These are phyloP conservation scores for Plemyria rubiginata DNA, from an alignment of 2,888 invertebrate genomes.

Conservation along the genomic window DNA sequence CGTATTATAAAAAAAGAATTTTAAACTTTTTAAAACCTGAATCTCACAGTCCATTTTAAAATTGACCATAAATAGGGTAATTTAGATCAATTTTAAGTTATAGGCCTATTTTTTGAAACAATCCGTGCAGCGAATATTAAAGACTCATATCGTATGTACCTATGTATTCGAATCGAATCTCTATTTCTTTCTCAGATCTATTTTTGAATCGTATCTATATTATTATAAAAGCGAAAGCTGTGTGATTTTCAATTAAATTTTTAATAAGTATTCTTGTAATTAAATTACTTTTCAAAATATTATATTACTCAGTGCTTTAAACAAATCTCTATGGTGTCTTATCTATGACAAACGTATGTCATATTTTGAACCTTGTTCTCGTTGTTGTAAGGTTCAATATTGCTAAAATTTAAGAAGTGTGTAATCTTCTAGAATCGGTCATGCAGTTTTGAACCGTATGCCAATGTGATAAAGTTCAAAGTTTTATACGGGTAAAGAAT, in stretches of 20 bases:
- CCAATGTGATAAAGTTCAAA: conserved; percentile 1
- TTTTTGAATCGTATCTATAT: conserved; percentile 55
- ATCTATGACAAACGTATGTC: conserved; percentile 4
- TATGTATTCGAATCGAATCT: no score
- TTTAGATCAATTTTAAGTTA: conserved; percentile 27
- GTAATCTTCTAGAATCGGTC: not conserved
- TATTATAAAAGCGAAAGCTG: conserved; percentile 43
- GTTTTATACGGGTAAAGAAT: conserved; percentile 11
- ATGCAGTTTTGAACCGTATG: conserved; percentile 7
- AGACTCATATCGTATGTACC: conserved; percentile 50
- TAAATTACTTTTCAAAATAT: conserved; percentile 14
- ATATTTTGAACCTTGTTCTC: conserved; percentile 8
- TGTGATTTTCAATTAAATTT: conserved; percentile 8
- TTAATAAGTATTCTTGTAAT: conserved; percentile 7
- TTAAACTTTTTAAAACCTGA: conserved; percentile 15
- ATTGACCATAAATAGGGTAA: conserved; percentile 21
- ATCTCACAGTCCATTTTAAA: conserved; percentile 31
- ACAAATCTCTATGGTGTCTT: conserved; percentile 2
- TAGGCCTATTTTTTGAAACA: conserved; percentile 43
- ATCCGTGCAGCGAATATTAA: conserved; percentile 61
- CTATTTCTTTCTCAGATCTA: conserved; percentile 53
- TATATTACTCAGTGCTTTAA: conserved; percentile 15
- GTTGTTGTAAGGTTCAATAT: not conserved
- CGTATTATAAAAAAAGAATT: conserved; percentile 1
- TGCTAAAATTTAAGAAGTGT: not conserved